Conservation (phyloP, 2,888 invertebrate genomes). For the Stramonita haemastoma region DNA sequence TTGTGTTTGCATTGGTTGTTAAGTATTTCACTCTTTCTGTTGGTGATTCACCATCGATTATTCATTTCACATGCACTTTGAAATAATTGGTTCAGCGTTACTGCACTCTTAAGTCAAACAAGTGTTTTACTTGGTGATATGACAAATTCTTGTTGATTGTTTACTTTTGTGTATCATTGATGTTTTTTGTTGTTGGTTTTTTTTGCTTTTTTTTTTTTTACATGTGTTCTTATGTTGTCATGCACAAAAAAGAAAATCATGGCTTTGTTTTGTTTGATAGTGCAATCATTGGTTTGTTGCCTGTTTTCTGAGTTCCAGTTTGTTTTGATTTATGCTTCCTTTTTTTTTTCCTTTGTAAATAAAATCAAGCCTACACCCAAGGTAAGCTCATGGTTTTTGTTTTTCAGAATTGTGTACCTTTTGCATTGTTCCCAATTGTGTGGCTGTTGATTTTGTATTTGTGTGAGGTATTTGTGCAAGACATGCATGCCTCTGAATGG, state of each 20-base stretch:
- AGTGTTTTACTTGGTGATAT: not conserved
- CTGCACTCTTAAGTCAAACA: not conserved
- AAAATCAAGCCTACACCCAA: conserved; percentile 26
- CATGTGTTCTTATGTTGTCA: not conserved
- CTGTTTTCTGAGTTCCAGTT: not conserved
- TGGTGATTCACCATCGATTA: no score
- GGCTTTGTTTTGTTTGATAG: not conserved
- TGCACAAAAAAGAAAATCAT: no score
- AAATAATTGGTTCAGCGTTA: no score
- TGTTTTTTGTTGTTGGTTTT: not conserved
- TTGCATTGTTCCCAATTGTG: not conserved
- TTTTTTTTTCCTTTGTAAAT: conserved; percentile 1
- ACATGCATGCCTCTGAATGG: not conserved
- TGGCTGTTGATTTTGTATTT: not conserved
- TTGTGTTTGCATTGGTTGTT: not conserved
- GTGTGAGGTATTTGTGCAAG: not conserved
- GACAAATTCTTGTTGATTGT: not conserved
- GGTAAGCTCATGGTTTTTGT: not conserved
- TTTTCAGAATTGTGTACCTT: not conserved
- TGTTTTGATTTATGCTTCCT: conserved; percentile 16
- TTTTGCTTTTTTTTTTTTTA: not conserved
- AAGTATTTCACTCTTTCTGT: no score
- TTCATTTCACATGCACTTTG: no score
- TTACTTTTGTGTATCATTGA: not conserved
- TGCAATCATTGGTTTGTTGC: not conserved